Percentiles rank a stretch among this genome's conserved stretches.
Evolutionary conservation across 2,888 invertebrate species (phyloP).

Genomic region (Epicampocera succincta): DNA sequence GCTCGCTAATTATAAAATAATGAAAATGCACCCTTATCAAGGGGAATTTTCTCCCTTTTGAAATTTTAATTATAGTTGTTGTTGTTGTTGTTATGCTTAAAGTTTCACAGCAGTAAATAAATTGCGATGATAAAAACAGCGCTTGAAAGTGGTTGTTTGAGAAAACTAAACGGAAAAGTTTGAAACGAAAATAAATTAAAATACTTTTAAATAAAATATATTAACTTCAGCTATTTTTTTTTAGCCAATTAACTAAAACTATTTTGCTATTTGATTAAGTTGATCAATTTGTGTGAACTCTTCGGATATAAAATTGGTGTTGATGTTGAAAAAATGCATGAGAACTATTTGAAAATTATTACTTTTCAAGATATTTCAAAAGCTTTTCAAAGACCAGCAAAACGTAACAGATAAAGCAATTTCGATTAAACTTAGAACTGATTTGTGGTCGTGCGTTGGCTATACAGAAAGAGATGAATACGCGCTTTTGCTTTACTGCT

Average conservation of each 20-base stretch:
- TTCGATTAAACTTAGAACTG: too few relatives aligned
- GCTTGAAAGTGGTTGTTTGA: background rate
- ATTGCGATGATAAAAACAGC: background rate
- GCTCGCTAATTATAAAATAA: conserved; percentile 25
- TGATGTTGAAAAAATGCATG: too few relatives aligned
- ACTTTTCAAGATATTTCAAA: too few relatives aligned
- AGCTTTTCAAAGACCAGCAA: too few relatives aligned
- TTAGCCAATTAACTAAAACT: conserved; percentile 6
- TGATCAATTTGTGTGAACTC: too few relatives aligned
- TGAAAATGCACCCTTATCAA: conserved; percentile 16
- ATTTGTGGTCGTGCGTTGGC: too few relatives aligned
- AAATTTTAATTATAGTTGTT: background rate
- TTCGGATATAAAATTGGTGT: too few relatives aligned
- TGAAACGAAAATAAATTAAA: background rate
- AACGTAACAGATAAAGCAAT: too few relatives aligned
- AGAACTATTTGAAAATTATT: too few relatives aligned
- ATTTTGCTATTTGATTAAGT: background rate
- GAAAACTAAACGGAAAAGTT: background rate
- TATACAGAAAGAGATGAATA: too few relatives aligned
- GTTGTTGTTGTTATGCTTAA: background rate
- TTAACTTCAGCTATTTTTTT: background rate
- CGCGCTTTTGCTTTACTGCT: too few relatives aligned
- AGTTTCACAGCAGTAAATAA: background rate
- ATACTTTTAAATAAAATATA: background rate
- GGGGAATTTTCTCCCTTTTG: background rate